Percentiles rank a stretch among this genome's conserved stretches.
Evolutionary conservation across 2,888 invertebrate species (phyloP).

Genomic region (Drosophila infuscata): DNA sequence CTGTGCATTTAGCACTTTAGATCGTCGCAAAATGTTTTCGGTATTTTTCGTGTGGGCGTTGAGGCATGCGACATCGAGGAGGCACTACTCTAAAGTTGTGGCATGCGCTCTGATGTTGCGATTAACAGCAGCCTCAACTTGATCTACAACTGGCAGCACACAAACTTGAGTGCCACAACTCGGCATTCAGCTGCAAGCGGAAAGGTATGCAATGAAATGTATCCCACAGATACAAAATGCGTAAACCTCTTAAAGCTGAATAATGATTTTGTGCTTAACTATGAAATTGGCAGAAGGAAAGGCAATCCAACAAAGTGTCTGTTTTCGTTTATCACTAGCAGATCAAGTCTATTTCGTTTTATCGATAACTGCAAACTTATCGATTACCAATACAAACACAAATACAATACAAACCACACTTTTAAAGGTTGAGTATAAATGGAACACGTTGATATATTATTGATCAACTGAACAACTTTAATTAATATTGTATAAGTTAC

Average conservation of each 20-base stretch:
- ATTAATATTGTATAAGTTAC: background rate
- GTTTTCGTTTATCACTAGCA: background rate
- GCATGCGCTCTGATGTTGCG: slow-evolving; percentile 2
- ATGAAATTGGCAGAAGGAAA: background rate
- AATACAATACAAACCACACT: too few species aligned
- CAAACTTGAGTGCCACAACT: background rate
- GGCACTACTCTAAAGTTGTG: slow-evolving; percentile 10
- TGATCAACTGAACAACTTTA: background rate
- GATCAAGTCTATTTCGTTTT: background rate
- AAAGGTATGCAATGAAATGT: slow-evolving; percentile 20
- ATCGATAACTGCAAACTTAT: background rate
- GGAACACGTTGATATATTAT: background rate
- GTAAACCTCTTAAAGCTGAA: background rate
- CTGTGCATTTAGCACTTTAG: slow-evolving; percentile 54
- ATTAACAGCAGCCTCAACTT: slow-evolving; percentile 11
- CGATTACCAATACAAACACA: too few species aligned
- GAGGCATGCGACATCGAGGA: slow-evolving; percentile 49
- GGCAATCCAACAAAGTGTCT: background rate
- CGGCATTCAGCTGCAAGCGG: background rate
- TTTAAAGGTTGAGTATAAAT: background rate
- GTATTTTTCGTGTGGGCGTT: slow-evolving; percentile 64
- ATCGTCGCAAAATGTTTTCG: slow-evolving; percentile 48
- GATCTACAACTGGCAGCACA: slow-evolving; percentile 17
- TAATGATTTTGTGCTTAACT: background rate
- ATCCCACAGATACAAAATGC: background rate